Conservation (phyloP, 2,113 vertebrate species). For the Formicarius rufipectus region DNA sequence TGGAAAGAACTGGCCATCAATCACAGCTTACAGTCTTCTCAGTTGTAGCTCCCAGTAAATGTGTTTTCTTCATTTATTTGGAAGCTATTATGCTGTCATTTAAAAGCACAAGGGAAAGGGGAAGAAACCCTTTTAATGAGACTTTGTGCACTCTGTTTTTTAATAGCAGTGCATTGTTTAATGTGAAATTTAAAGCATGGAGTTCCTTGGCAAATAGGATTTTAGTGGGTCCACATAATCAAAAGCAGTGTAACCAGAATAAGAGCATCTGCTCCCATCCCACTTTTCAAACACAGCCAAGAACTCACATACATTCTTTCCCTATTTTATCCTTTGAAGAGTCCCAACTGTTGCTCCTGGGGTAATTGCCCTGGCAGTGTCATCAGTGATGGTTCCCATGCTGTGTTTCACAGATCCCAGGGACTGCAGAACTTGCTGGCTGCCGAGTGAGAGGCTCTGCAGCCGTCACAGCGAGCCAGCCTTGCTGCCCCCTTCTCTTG, state of each 20-base stretch:
- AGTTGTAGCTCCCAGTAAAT: background rate
- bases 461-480: background rate
- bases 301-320: background rate
- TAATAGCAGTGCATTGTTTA: background rate
- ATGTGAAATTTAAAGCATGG: background rate
- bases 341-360: background rate
- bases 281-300: background rate
- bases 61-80: slow-evolving; percentile 46
- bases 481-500: background rate
- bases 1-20: slow-evolving; percentile 30
- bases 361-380: slow-evolving; percentile 43
- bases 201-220: background rate
- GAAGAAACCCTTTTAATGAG: background rate
- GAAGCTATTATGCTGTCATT: slow-evolving; percentile 12
- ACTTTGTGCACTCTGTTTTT: background rate
- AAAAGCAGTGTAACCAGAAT: background rate
- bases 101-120: background rate
- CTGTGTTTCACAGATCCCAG: slow-evolving; percentile 25
- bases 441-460: background rate
- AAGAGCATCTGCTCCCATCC: background rate
- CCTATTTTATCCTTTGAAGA: background rate
- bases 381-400: slow-evolving; percentile 10
- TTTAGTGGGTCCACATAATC: background rate
- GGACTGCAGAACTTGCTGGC: background rate
- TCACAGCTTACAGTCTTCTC: slow-evolving; percentile 8